phyloP scores from a whole-genome alignment of 2,888 invertebrate genomes.

The Hanleya hanleyi region DNA sequence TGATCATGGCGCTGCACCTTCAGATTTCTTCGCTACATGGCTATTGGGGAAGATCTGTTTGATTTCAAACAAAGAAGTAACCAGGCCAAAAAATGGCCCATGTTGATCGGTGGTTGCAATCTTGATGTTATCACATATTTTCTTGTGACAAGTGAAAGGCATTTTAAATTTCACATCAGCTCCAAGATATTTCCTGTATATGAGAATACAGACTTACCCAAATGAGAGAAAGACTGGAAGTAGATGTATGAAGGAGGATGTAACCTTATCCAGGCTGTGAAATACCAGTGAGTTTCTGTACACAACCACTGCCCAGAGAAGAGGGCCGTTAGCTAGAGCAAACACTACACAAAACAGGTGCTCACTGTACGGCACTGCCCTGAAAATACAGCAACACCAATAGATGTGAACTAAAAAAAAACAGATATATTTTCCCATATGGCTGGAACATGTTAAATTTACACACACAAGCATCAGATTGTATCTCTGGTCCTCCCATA shows the following conservation, averaged over 20 bases:
- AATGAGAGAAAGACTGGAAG: slow-evolving; percentile 60
- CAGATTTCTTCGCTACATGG: no score
- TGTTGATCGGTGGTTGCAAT: no score
- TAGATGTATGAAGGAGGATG: slow-evolving; percentile 65
- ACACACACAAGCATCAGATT: not conserved
- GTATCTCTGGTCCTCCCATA: not conserved
- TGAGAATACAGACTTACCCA: slow-evolving; percentile 61
- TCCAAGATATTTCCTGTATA: no score
- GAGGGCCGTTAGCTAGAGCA: slow-evolving; percentile 60
- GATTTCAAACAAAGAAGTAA: no score
- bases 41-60: no score
- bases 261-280: slow-evolving; percentile 65
- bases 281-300: slow-evolving; percentile 63
- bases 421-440: not conserved
- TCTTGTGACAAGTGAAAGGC: no score
- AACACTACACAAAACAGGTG: slow-evolving; percentile 56
- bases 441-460: not conserved
- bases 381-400: slow-evolving; percentile 21
- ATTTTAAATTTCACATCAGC: no score
- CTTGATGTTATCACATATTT: no score
- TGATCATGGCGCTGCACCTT: no score
- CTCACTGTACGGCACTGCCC: slow-evolving; percentile 38
- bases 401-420: not conserved
- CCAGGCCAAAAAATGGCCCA: no score
- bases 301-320: slow-evolving; percentile 55